phyloP scores from a whole-genome alignment of 2,888 invertebrate species.

The Caenorhabditis angaria region DNA sequence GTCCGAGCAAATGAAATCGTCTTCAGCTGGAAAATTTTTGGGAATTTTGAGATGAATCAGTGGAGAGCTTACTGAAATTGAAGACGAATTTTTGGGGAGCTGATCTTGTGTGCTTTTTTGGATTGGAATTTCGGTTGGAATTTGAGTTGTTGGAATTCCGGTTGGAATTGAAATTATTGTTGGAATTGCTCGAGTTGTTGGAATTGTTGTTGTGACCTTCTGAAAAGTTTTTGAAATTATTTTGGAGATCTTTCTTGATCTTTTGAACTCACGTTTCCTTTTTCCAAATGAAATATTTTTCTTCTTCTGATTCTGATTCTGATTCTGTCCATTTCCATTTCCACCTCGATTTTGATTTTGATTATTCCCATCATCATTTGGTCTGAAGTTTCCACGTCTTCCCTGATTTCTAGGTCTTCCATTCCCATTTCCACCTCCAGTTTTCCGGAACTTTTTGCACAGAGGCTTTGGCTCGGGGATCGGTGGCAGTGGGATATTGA shows the following conservation, averaged over 20 bases:
- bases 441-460: slow-evolving; percentile 23
- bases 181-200: not conserved
- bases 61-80: not conserved
- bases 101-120: not conserved
- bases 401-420: slow-evolving; percentile 3
- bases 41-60: not conserved
- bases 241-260: not conserved
- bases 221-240: not conserved
- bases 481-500: slow-evolving; percentile 26
- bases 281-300: slow-evolving; percentile 17
- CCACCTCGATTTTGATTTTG: not conserved
- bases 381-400: slow-evolving; percentile 1
- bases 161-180: not conserved
- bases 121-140: not conserved
- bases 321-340: not conserved
- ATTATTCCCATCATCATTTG: slow-evolving; percentile 16
- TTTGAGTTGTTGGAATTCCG: not conserved
- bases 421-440: too few species aligned
- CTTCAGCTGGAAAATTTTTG: slow-evolving; percentile 5
- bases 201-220: not conserved
- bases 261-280: slow-evolving; percentile 24
- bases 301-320: slow-evolving; percentile 13
- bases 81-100: not conserved
- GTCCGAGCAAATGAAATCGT: slow-evolving; percentile 25
- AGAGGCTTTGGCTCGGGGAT: slow-evolving; percentile 40